Percentiles rank a stretch among this genome's conserved stretches.
Evolutionary conservation across 2,888 invertebrate species (phyloP).

Genomic region (Melanotus villosus): DNA sequence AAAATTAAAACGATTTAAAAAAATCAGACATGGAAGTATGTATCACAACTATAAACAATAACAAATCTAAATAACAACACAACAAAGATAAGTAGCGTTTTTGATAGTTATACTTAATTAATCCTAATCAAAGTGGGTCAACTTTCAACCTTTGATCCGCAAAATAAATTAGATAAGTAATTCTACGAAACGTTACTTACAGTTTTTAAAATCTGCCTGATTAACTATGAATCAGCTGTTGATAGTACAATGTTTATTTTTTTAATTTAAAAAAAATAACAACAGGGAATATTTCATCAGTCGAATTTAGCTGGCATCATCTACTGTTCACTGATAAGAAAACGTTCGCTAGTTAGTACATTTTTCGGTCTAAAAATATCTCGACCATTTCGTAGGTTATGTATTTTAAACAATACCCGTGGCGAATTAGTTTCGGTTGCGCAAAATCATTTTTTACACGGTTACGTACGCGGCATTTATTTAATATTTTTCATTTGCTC

Average conservation of each 20-base stretch:
- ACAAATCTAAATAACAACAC: not conserved
- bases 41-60: too few species aligned
- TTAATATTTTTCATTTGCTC: not conserved
- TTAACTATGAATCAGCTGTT: not conserved
- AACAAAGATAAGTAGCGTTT: not conserved
- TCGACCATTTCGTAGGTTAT: not conserved
- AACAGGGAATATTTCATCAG: not conserved
- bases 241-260: too few species aligned
- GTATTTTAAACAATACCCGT: slow-evolving; percentile 4
- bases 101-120: not conserved
- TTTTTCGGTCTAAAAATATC: slow-evolving; percentile 4
- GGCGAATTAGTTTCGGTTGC: not conserved
- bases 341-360: not conserved
- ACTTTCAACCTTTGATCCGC: slow-evolving; percentile 2
- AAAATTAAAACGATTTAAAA: too few species aligned
- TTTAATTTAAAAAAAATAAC: too few species aligned
- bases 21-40: too few species aligned
- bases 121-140: slow-evolving; percentile 16
- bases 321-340: not conserved
- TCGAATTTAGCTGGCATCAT: not conserved
- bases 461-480: too few species aligned
- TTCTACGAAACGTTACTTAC: not conserved
- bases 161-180: not conserved
- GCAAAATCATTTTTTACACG: too few species aligned
- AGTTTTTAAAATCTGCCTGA: not conserved